phyloP scores from a whole-genome alignment of 2,797 vertebrate species.

The Coccyzus lansbergi region DNA sequence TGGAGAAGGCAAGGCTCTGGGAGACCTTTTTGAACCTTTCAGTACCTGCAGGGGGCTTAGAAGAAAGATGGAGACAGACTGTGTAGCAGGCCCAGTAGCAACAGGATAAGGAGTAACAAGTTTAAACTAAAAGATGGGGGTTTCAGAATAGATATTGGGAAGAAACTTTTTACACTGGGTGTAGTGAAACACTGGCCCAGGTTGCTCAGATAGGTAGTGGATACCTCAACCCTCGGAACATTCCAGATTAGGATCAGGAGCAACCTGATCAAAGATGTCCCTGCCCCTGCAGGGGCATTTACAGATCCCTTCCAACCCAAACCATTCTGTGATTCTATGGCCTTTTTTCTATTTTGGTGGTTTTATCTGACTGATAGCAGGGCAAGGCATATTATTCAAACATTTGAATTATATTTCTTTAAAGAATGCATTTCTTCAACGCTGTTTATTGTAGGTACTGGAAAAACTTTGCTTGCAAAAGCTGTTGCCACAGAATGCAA shows the following conservation, averaged over 20 bases:
- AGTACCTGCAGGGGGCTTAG: neutral
- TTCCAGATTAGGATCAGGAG: neutral
- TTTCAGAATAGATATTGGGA: neutral
- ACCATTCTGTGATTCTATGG: neutral
- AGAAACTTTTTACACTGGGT: neutral
- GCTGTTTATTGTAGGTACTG: conserved; percentile 83
- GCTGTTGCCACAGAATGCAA: conserved; percentile 95
- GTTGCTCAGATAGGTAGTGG: neutral
- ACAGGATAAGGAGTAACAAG: neutral
- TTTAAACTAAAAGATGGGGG: neutral
- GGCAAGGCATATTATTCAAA: neutral
- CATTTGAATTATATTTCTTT: neutral
- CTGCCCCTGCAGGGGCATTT: neutral
- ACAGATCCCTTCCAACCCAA: neutral
- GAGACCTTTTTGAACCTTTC: neutral
- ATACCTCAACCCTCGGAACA: neutral
- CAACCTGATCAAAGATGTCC: fast-evolving
- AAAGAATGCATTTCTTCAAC: neutral
- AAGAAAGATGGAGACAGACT: neutral
- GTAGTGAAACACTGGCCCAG: neutral
- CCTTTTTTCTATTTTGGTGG: neutral
- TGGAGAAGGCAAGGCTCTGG: neutral
- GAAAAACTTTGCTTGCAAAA: conserved; percentile 96
- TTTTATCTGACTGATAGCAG: neutral
- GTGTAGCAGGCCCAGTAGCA: neutral